Base-by-base conservation (phyloP, 1,140 invertebrate genomes). In the Monochamus saltuarius region DNA sequence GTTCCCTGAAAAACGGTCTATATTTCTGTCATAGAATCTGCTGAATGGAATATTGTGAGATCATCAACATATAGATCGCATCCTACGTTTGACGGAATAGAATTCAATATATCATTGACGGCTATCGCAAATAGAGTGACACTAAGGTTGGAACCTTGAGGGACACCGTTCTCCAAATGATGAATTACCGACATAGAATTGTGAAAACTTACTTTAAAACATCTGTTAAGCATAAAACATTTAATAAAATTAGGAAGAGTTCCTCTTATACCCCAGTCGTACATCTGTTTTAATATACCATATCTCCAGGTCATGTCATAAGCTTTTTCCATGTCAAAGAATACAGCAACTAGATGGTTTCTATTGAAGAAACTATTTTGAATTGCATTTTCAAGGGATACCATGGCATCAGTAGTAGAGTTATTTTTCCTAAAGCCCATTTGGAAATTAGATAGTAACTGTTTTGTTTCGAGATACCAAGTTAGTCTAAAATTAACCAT, bases 261-360 rank as follows among this genome's bases (percentile, higher is more conserved):
- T 19, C 61, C 60, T 47, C 39, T 11, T 4, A 66, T n/a, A 10
- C 56, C 56, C 61, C 57, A 64, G 10, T 64, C 11, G 13, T 64
- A 22, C 19, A 66, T 19, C 17, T 11, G 54, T 19, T 37, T 53
- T 3, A 66, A 9, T 34, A 66, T 66, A 6, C 47, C 53, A 36
- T 56, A 63, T 10, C 53, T 38, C 65, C 65, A 66, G 0, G 49
- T 59, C 61, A 57, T 61, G 53, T 66, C 61, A 47, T 42, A 65
- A 4, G 55, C 64, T 40, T 58, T 59, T 43, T 63, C 49, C 6
- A 65, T 46, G 29, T 65, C 63, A 50, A 65, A 62, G 40, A 59
- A 62, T 7, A 64, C 46, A 49, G 54, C 49, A 0, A 62, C 49
- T 0, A 53, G 10, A 38, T 58, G 50, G 36, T 60, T 39, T 14